Evolutionary conservation across 2,113 vertebrate species (phyloP).

Genomic region (Calypte anna): DNA sequence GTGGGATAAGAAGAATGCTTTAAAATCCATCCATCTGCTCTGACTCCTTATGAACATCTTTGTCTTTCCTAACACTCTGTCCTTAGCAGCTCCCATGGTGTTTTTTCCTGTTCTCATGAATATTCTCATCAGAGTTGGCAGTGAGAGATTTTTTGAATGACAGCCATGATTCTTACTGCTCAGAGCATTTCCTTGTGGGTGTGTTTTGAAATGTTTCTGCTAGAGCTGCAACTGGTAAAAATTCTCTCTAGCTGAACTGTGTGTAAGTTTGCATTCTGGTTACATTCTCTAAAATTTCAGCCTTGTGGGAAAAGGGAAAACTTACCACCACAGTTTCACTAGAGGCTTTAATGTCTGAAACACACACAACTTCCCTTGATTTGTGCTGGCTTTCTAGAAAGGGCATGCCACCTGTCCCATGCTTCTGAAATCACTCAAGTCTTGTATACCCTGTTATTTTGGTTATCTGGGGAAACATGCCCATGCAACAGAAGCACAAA

Average conservation of each 20-base stretch:
- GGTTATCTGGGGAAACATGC: not conserved
- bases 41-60: not conserved
- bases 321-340: not conserved
- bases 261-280: not conserved
- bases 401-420: not conserved
- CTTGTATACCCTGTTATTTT: not conserved
- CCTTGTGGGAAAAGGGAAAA: not conserved
- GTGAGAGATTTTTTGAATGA: constrained; percentile 18
- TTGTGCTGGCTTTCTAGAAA: not conserved
- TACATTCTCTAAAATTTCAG: not conserved
- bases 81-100: not conserved
- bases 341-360: not conserved
- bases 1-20: not conserved
- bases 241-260: not conserved
- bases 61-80: not conserved
- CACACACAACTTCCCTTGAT: not conserved
- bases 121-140: not conserved
- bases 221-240: not conserved
- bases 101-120: not conserved
- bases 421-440: not conserved
- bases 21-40: not conserved
- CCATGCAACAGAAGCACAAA: not conserved
- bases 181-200: not conserved
- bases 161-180: not conserved
- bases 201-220: constrained; percentile 26